A percentile compares a stretch with the other conserved stretches of the same genome.
These are phyloP conservation scores for Drosophila anomalata DNA, from an alignment of 2,888 invertebrate genomes.

Conservation along the genomic window DNA sequence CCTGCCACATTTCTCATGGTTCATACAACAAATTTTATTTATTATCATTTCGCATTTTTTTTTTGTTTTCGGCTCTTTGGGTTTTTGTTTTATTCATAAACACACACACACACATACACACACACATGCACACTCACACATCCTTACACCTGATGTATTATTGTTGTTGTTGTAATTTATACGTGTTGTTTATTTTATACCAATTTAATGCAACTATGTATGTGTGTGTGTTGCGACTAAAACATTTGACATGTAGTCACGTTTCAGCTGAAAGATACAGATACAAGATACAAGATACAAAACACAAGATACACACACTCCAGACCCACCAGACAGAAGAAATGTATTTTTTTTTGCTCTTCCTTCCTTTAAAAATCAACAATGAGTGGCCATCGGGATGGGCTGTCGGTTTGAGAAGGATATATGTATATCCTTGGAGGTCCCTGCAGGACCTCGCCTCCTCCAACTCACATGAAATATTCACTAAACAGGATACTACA, in stretches of 20 bases:
- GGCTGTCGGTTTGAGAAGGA: slow-evolving; percentile 2
- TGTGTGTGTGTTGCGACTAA: slow-evolving; percentile 31
- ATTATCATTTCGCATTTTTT: slow-evolving; percentile 33
- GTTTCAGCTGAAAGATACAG: slow-evolving; percentile 21
- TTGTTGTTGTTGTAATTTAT: slow-evolving; percentile 65
- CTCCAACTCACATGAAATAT: not conserved
- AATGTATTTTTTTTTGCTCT: not conserved
- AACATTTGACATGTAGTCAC: slow-evolving; percentile 63
- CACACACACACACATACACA: slow-evolving; percentile 26
- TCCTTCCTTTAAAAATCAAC: not conserved
- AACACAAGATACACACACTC: not conserved
- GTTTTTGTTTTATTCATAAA: slow-evolving; percentile 24
- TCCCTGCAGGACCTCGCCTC: not conserved
- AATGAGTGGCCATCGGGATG: slow-evolving; percentile 4
- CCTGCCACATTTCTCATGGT: slow-evolving; percentile 62
- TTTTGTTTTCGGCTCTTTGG: slow-evolving; percentile 15
- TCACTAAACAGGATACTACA: not conserved
- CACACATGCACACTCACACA: slow-evolving; percentile 5
- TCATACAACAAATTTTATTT: slow-evolving; percentile 40
- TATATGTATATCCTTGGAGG: not conserved
- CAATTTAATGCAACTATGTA: slow-evolving; percentile 71
- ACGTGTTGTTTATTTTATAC: slow-evolving; percentile 77
- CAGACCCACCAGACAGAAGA: slow-evolving; percentile 13
- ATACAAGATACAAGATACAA: slow-evolving; percentile 7
- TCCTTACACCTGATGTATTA: slow-evolving; percentile 25